Conservation (phyloP, 2,113 vertebrate genomes). For the Centropristis striata region DNA sequence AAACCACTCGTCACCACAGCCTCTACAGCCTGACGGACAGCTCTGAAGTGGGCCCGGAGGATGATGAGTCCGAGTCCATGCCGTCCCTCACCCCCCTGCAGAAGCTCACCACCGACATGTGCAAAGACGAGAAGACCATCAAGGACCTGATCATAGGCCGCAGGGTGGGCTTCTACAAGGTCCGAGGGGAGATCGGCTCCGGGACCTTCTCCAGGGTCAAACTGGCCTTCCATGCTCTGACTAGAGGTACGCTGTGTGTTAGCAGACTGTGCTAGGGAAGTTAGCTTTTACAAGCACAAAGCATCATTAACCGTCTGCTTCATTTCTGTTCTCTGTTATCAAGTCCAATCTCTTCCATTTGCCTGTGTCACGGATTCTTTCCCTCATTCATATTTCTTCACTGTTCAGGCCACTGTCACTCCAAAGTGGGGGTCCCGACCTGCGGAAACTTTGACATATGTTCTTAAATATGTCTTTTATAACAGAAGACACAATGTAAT, state of each 20-base stretch:
- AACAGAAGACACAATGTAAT: too few species aligned
- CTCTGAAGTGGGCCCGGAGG: constrained; percentile 68
- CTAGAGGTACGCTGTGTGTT: constrained; percentile 88
- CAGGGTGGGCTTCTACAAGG: constrained; percentile 94
- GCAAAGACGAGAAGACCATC: constrained; percentile 90
- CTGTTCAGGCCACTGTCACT: too few species aligned
- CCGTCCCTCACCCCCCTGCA: constrained; percentile 88
- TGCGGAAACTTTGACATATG: too few species aligned
- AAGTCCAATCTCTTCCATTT: too few species aligned
- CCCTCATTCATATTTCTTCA: too few species aligned
- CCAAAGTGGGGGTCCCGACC: too few species aligned
- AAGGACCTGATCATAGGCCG: constrained; percentile 93
- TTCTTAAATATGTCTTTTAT: too few species aligned
- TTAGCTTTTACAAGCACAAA: neutral
- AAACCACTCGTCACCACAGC: constrained; percentile 56
- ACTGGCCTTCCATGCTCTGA: constrained; percentile 93
- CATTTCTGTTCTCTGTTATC: too few species aligned
- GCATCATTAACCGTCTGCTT: too few species aligned
- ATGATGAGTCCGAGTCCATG: constrained; percentile 67
- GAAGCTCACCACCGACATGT: constrained; percentile 91
- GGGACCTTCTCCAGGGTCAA: constrained; percentile 98
- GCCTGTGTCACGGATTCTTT: too few species aligned
- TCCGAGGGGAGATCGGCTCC: constrained; percentile 93
- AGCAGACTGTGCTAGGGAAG: too few species aligned
- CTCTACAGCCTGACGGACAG: constrained; percentile 86